A percentile compares a stretch with the other conserved stretches of the same genome.
Conservation (phyloP, 2,113 vertebrate species). For the Piaya cayana region DNA sequence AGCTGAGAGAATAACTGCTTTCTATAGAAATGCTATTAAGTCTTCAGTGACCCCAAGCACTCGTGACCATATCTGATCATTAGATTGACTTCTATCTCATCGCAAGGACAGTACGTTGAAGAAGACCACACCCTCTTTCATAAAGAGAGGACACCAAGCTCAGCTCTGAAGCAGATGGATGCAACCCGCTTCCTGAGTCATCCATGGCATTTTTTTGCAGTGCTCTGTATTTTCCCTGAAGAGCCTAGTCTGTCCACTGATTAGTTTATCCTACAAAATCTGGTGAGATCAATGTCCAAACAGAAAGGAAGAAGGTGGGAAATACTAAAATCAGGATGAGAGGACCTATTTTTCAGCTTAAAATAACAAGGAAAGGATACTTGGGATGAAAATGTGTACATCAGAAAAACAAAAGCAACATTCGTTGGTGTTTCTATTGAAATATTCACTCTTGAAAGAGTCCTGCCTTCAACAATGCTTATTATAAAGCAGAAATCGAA, state of each 20-base stretch:
- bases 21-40: neutral
- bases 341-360: neutral
- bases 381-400: neutral
- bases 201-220: neutral
- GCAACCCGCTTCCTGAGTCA: neutral
- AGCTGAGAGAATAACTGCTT: neutral
- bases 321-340: neutral
- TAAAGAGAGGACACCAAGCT: neutral
- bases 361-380: neutral
- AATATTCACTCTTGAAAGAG: neutral
- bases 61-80: neutral
- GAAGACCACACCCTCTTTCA: neutral
- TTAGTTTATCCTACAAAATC: neutral
- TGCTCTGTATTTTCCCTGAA: neutral
- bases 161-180: neutral
- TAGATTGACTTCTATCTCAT: fast-evolving
- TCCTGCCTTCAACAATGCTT: neutral
- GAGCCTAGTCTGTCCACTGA: neutral
- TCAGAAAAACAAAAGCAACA: neutral
- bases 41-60: neutral
- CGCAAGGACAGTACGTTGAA: neutral
- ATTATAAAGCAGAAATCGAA: constrained; percentile 20
- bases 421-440: neutral
- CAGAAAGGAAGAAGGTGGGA: neutral
- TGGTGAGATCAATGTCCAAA: neutral